phyloP scores from a whole-genome alignment of 2,888 invertebrate genomes.

The Zygaena filipendulae region DNA sequence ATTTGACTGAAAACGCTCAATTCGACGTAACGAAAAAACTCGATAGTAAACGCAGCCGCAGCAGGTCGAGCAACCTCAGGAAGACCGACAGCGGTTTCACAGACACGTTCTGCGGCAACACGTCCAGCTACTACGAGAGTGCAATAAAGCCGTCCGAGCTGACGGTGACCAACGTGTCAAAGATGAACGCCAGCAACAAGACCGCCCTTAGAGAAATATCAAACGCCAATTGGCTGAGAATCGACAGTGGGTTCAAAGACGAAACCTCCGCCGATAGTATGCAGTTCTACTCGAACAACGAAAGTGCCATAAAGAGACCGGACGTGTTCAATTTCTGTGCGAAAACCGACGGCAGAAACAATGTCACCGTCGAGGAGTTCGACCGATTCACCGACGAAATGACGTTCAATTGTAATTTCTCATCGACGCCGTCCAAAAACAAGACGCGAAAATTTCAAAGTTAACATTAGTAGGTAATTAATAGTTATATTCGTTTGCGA shows the following conservation, averaged over 20 bases:
- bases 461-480: no score
- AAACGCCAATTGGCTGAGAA: slow-evolving; percentile 56
- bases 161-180: slow-evolving; percentile 41
- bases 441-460: slow-evolving; percentile 48
- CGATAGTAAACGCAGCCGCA: slow-evolving; percentile 28
- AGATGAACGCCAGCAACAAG: slow-evolving; percentile 28
- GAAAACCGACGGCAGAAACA: slow-evolving; percentile 44
- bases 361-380: slow-evolving; percentile 33
- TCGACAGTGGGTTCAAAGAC: slow-evolving; percentile 60
- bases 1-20: slow-evolving; percentile 51
- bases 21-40: slow-evolving; percentile 30
- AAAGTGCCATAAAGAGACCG: slow-evolving; percentile 27
- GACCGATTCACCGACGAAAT: slow-evolving; percentile 46
- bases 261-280: slow-evolving; percentile 48
- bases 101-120: slow-evolving; percentile 50
- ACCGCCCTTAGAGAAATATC: slow-evolving; percentile 50
- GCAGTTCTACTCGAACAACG: slow-evolving; percentile 36
- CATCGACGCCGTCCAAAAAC: slow-evolving; percentile 59
- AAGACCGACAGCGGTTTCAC: slow-evolving; percentile 55
- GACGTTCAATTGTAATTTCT: slow-evolving; percentile 56
- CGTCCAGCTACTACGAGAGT: slow-evolving; percentile 60
- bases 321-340: slow-evolving; percentile 32
- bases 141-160: slow-evolving; percentile 63
- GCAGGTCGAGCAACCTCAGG: slow-evolving; percentile 44
- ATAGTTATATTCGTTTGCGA: no score